A percentile compares a stretch with the other conserved stretches of the same genome.
phyloP scores from a whole-genome alignment of 1,140 invertebrate genomes.

The Leptinotarsa texana region DNA sequence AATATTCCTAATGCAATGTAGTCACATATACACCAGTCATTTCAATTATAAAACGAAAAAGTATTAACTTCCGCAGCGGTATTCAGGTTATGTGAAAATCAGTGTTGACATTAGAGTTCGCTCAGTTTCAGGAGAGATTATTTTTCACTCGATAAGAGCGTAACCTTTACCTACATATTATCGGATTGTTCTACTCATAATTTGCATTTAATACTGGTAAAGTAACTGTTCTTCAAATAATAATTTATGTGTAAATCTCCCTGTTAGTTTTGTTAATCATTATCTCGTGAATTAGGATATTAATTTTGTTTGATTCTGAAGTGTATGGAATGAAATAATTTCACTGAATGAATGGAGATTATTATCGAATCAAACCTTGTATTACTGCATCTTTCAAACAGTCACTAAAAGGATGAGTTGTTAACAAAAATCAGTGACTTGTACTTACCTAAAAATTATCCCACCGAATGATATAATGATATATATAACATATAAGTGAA shows the following conservation, averaged over 20 bases:
- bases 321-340: too few relatives aligned
- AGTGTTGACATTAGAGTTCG: background rate
- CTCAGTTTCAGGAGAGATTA: background rate
- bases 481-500: too few relatives aligned
- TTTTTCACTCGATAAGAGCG: background rate
- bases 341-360: too few relatives aligned
- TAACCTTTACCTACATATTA: background rate
- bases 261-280: background rate
- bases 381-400: too few relatives aligned
- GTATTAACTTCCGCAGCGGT: background rate
- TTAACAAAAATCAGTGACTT: too few relatives aligned
- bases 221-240: background rate
- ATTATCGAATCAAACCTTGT: too few relatives aligned
- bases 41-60: background rate
- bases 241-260: background rate
- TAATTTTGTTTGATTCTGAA: too few relatives aligned
- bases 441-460: too few relatives aligned
- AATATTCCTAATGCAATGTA: too few relatives aligned
- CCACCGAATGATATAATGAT: too few relatives aligned
- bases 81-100: conserved; percentile 6
- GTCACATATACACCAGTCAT: background rate
- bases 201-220: background rate
- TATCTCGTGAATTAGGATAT: too few relatives aligned
- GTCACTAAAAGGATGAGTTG: too few relatives aligned
- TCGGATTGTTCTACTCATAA: background rate